phyloP scores from a whole-genome alignment of 2,888 invertebrate genomes.

The Temnothorax ravouxi region DNA sequence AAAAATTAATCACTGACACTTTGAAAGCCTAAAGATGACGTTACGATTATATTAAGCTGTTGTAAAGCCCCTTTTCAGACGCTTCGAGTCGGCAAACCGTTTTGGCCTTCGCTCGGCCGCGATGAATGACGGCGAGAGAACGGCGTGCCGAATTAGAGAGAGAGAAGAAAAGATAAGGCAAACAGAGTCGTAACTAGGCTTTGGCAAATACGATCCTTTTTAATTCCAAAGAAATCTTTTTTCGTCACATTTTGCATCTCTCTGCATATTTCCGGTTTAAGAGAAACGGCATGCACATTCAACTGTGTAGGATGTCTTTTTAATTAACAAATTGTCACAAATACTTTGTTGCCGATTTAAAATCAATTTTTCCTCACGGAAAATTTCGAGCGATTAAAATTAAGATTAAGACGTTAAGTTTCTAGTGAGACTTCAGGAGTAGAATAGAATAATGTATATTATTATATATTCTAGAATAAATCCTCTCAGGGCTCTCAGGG shows the following conservation, averaged over 20 bases:
- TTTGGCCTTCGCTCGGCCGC: conserved; percentile 26
- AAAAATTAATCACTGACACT: not conserved
- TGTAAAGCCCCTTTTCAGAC: conserved; percentile 4
- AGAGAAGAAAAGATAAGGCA: not conserved
- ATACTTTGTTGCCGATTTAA: not conserved
- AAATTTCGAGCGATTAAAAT: not conserved
- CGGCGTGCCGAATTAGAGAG: not conserved
- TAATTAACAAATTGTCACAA: not conserved
- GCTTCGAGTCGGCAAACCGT: not conserved
- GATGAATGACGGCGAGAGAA: conserved; percentile 20
- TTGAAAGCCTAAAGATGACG: not conserved
- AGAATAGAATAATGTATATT: not conserved
- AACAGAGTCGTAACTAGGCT: conserved; percentile 38
- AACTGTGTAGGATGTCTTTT: not conserved
- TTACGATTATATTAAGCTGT: conserved; percentile 20
- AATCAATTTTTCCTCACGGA: not conserved
- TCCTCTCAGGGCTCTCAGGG: too few relatives aligned
- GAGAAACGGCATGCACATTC: not conserved
- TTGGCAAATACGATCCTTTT: not conserved
- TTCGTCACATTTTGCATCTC: not conserved
- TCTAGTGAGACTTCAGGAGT: not conserved
- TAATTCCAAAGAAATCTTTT: not conserved
- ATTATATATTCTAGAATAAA: too few relatives aligned
- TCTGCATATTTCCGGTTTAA: not conserved
- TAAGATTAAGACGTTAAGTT: not conserved